Percentiles rank a stretch among this genome's conserved stretches.
These are phyloP conservation scores for Melanotaenia pygmaea DNA, from an alignment of 2,797 vertebrate genomes.

Conservation along the genomic window DNA sequence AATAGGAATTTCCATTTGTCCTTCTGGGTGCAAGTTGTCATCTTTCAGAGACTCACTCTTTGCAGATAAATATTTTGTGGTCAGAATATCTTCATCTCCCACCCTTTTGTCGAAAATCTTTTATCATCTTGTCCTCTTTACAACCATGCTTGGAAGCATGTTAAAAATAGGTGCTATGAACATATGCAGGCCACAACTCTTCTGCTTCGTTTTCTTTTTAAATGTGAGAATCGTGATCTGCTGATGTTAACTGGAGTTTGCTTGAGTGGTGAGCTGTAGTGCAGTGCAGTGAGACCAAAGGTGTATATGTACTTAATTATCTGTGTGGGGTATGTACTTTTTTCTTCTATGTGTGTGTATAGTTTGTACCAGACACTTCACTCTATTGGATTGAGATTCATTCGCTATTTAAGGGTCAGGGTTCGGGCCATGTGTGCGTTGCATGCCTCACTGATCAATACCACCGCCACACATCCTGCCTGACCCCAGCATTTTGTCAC, in stretches of 20 bases:
- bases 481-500: slow-evolving; percentile 88
- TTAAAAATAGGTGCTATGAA: neutral
- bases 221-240: slow-evolving; percentile 90
- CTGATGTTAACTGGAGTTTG: slow-evolving; percentile 83
- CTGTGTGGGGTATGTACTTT: slow-evolving; percentile 51
- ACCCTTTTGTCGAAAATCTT: too few species aligned
- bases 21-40: too few species aligned
- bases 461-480: slow-evolving; percentile 74
- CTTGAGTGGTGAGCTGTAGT: slow-evolving; percentile 14
- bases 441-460: slow-evolving; percentile 93
- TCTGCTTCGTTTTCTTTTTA: neutral
- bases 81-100: too few species aligned
- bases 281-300: slow-evolving; percentile 30
- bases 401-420: slow-evolving; percentile 98
- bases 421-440: slow-evolving; percentile 86
- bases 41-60: too few species aligned
- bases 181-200: neutral
- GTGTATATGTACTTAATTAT: slow-evolving; percentile 61
- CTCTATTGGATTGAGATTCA: slow-evolving; percentile 99
- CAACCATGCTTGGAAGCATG: too few species aligned
- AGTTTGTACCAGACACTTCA: slow-evolving; percentile 83
- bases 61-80: too few species aligned
- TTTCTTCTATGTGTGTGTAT: slow-evolving; percentile 45
- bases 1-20: too few species aligned
- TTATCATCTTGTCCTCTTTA: too few species aligned